Evolutionary conservation across 2,797 vertebrate species (phyloP), one percentile per base, ranked within the genome.

Genomic region (Craterocephalus amniculus): DNA sequence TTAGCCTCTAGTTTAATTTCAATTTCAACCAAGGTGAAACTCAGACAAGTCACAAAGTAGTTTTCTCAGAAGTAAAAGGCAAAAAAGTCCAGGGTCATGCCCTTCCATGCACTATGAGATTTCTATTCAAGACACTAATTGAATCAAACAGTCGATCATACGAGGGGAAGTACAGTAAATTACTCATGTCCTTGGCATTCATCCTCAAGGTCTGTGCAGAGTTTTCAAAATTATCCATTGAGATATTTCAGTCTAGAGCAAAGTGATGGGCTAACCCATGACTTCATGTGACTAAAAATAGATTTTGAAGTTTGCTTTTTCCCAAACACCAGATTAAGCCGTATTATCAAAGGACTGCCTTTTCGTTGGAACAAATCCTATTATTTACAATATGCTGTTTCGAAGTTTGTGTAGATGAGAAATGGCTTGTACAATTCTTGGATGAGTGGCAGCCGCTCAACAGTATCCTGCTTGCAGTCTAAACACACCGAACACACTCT

Each of bases 401-500:
- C 49, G 75, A 64, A 35, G 75, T 74, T 72, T 81, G 69, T 76
- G 67, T 71, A 7, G 16, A 64, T 67, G 60, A 38, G 64, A 61
- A 76, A 79, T 38, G 71, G 63, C 57, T 70, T 83, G 81, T 54
- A 64, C 74, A 80, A 71, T 69, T 65, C 34, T 59, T 16, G 67
- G 73, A 59, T 80, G 71, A 83, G 78, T 26, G 69, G 84, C 88
- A 89, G 88, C 87, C 88, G 84, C 64, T 92, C 80, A 83, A 70
- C 86, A 87, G 74, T 60, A 54, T 79, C 62, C 29, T 75, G 85
- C 80, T 77, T 78, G 71, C 84, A 91, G 85, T 81, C 78, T 85
- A 87, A 90, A 92, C 87, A 91, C 65, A 78, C 35, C 66, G 31
- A 72, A 79, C 80, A 84, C 86, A 67, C 77, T n/a, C 69, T 69